Evolutionary conservation across 1,140 invertebrate species (phyloP).

Genomic region (Saccostrea echinata): DNA sequence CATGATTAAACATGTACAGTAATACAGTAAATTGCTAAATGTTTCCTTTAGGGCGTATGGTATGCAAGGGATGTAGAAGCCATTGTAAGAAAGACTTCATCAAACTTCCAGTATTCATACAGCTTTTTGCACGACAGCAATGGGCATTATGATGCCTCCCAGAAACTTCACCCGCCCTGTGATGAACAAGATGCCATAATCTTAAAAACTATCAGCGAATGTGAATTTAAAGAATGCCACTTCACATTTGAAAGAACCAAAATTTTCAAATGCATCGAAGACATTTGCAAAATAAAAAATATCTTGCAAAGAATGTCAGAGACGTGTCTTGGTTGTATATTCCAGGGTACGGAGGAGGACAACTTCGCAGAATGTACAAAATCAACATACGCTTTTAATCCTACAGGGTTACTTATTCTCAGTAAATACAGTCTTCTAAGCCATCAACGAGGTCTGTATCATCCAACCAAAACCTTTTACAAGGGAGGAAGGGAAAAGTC

Average conservation of each 20-base stretch:
- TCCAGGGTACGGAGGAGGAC: neutral
- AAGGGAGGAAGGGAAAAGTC: neutral
- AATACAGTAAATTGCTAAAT: neutral
- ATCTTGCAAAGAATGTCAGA: conserved; percentile 17
- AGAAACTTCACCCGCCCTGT: neutral
- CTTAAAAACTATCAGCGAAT: neutral
- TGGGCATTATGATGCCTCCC: neutral
- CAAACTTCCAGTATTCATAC: neutral
- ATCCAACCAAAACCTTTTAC: neutral
- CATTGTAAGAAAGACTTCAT: neutral
- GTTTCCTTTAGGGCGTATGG: neutral
- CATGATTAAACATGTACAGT: too few relatives aligned
- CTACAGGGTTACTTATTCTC: neutral
- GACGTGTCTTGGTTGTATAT: conserved; percentile 27
- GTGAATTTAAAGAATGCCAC: conserved; percentile 27
- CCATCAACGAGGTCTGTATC: neutral
- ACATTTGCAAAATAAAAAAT: neutral
- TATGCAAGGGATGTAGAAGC: neutral
- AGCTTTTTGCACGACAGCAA: conserved; percentile 5
- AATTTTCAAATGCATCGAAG: conserved; percentile 35
- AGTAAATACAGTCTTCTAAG: neutral
- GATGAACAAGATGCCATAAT: neutral
- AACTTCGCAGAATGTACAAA: conserved; percentile 11
- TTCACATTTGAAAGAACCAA: neutral
- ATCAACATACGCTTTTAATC: neutral